phyloP scores from a whole-genome alignment of 1,140 invertebrate species.

The Nymphalis io region DNA sequence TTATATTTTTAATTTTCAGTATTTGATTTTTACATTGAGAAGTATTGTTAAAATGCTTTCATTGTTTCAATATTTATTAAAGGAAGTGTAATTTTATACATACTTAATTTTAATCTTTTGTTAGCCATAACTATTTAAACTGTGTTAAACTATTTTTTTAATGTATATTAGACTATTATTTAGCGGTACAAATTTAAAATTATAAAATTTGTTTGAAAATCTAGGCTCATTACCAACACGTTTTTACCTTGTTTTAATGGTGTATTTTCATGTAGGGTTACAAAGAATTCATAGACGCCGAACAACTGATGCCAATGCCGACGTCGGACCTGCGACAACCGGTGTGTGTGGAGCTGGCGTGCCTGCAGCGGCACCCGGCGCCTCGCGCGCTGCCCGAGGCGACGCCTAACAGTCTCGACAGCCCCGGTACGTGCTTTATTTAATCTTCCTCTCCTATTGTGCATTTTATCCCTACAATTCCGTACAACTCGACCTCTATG shows the following conservation, averaged over 20 bases:
- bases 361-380: conserved; percentile 81
- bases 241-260: neutral
- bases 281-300: conserved; percentile 93
- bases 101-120: no score
- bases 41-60: neutral
- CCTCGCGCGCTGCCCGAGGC: conserved; percentile 74
- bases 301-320: conserved; percentile 90
- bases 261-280: conserved; percentile 84
- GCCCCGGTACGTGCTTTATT: conserved; percentile 61
- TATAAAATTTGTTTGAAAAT: neutral
- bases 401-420: conserved; percentile 79
- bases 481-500: neutral
- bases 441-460: neutral
- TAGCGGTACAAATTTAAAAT: neutral
- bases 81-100: no score
- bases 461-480: neutral
- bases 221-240: neutral
- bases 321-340: conserved; percentile 90
- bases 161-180: neutral
- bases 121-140: no score
- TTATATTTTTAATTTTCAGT: conserved; percentile 30
- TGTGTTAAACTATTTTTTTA: neutral
- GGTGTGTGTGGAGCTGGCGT: conserved; percentile 89
- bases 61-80: neutral
- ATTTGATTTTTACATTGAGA: conserved; percentile 3